A percentile compares a stretch with the other conserved stretches of the same genome.
phyloP scores from a whole-genome alignment of 2,888 invertebrate genomes.

The Dolomedes plantarius region DNA sequence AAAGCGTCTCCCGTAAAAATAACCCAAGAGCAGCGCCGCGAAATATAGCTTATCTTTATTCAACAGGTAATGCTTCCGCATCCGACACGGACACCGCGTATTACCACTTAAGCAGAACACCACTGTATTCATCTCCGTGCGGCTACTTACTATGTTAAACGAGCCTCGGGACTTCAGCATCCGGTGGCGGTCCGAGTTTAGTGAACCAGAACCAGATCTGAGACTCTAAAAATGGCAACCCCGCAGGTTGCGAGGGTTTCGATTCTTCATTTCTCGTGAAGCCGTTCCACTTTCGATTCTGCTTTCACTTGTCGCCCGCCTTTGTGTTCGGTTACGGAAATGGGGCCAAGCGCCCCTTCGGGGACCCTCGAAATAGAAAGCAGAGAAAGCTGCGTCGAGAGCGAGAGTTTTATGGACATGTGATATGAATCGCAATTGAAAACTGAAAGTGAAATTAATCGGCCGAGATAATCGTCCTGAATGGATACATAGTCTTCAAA shows the following conservation, averaged over 20 bases:
- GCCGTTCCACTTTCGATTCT: slow-evolving; percentile 9
- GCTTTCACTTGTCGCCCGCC: background rate
- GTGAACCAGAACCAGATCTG: slow-evolving; percentile 57
- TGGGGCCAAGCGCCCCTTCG: background rate
- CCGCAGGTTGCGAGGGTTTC: background rate
- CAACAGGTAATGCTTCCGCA: background rate
- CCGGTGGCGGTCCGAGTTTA: slow-evolving; percentile 32
- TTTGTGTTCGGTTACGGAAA: background rate
- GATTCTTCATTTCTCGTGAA: background rate
- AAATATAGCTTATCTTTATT: background rate
- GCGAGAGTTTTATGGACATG: background rate
- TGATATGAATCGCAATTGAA: background rate
- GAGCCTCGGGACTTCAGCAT: background rate
- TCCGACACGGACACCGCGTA: background rate
- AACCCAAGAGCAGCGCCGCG: no score
- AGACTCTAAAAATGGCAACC: background rate
- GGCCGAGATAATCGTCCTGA: no score
- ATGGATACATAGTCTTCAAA: no score
- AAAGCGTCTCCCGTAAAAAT: no score
- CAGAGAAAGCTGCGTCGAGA: background rate
- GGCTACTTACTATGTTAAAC: no score
- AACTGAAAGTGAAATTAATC: background rate
- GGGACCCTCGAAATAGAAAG: background rate
- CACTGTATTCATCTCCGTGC: background rate
- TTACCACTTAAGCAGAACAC: background rate